phyloP scores from a whole-genome alignment of 2,113 vertebrate genomes.

The Galeopterus variegatus region DNA sequence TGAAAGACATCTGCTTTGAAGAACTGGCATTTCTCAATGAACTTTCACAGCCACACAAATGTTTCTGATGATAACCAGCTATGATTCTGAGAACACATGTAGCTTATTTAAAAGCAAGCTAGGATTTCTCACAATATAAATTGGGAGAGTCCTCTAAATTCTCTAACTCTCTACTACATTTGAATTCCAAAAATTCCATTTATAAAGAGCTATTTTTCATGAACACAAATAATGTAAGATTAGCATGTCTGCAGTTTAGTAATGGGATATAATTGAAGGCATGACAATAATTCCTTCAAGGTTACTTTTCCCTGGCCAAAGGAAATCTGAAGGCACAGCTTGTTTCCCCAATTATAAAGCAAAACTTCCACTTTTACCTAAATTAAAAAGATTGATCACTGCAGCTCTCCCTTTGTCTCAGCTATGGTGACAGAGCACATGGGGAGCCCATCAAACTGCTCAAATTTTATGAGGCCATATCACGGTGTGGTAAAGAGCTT shows the following conservation, averaged over 20 bases:
- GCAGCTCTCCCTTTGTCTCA: not conserved
- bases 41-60: not conserved
- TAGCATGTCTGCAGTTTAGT: not conserved
- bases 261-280: not conserved
- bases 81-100: not conserved
- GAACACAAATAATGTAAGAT: not conserved
- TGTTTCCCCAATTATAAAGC: not conserved
- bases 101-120: not conserved
- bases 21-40: not conserved
- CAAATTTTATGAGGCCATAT: not conserved
- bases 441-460: not conserved
- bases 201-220: constrained; percentile 12
- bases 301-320: not conserved
- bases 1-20: not conserved
- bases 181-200: not conserved
- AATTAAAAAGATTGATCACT: not conserved
- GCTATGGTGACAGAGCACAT: not conserved
- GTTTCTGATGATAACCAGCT: not conserved
- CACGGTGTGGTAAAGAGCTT: not conserved
- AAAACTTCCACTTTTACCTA: not conserved
- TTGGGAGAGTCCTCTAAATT: not conserved
- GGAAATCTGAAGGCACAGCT: not conserved
- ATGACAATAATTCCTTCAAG: not conserved
- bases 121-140: not conserved
- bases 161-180: not conserved